These are phyloP conservation scores for Apodemus agrarius DNA, from an alignment of 2,797 vertebrate genomes.

Conservation along the genomic window DNA sequence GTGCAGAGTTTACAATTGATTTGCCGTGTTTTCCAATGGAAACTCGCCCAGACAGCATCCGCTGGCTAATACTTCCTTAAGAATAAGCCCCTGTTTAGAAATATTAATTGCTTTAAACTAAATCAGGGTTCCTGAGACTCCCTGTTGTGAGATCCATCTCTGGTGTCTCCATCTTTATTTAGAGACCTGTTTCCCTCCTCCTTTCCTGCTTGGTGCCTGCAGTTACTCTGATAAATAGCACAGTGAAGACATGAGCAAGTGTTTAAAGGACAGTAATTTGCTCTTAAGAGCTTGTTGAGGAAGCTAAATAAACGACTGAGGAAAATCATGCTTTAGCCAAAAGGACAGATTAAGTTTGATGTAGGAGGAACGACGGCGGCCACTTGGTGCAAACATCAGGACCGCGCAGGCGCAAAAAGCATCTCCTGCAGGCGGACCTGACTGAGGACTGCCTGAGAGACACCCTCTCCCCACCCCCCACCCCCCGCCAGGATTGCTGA, in stretches of 20 bases:
- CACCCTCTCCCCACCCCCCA: no score
- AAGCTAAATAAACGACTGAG: slow-evolving; percentile 24
- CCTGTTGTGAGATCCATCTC: not conserved
- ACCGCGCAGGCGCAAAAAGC: no score
- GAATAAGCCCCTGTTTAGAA: not conserved
- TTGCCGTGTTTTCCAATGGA: not conserved
- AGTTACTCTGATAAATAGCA: not conserved
- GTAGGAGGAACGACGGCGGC: not conserved
- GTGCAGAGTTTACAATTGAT: not conserved
- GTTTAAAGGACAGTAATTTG: not conserved
- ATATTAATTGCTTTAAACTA: slow-evolving; percentile 22
- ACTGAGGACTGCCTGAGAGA: not conserved
- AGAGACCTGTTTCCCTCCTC: not conserved
- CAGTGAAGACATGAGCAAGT: not conserved
- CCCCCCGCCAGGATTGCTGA: not conserved
- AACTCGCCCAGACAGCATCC: not conserved
- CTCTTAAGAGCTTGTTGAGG: not conserved
- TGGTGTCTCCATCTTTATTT: not conserved
- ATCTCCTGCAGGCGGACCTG: not conserved
- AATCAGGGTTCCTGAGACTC: not conserved
- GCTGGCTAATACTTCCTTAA: not conserved
- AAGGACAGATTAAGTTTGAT: not conserved
- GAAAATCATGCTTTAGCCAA: slow-evolving; percentile 3
- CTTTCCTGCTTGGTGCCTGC: not conserved
- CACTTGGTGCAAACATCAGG: not conserved